A percentile compares a stretch with the other conserved stretches of the same genome.
phyloP scores from a whole-genome alignment of 2,888 invertebrate genomes.

The Lomographa bimaculata region DNA sequence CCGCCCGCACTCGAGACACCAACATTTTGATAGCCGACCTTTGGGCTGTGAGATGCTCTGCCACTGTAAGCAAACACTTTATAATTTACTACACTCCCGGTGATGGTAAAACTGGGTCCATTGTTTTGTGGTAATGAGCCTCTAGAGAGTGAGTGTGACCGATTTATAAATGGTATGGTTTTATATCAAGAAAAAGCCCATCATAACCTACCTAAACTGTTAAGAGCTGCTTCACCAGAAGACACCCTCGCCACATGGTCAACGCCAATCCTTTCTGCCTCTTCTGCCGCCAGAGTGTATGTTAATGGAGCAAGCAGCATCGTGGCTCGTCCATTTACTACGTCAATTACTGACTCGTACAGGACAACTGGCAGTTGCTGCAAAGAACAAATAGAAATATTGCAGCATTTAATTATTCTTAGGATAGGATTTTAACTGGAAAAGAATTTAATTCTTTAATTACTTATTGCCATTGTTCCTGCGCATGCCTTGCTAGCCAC shows the following conservation, averaged over 20 bases:
- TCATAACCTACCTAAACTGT: slow-evolving; percentile 90
- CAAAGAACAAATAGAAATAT: slow-evolving; percentile 19
- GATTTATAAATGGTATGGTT: no score
- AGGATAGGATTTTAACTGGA: no score
- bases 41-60: slow-evolving; percentile 97
- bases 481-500: no score
- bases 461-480: no score
- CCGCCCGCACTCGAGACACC: slow-evolving; percentile 94
- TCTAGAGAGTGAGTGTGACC: no score
- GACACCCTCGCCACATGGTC: slow-evolving; percentile 99
- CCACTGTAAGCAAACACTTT: slow-evolving; percentile 80
- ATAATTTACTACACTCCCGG: no score
- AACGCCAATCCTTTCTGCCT: slow-evolving; percentile 98
- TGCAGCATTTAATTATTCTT: no score
- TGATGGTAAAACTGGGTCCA: no score
- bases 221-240: slow-evolving; percentile 93
- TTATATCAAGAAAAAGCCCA: no score
- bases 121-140: no score
- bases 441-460: no score
- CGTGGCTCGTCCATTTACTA: slow-evolving; percentile 95
- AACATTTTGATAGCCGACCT: slow-evolving; percentile 99
- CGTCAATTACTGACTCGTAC: slow-evolving; percentile 98
- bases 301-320: slow-evolving; percentile 96
- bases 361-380: slow-evolving; percentile 95
- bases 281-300: slow-evolving; percentile 98